These are phyloP conservation scores for Clunio marinus DNA, from an alignment of 2,888 invertebrate genomes.

Conservation along the genomic window DNA sequence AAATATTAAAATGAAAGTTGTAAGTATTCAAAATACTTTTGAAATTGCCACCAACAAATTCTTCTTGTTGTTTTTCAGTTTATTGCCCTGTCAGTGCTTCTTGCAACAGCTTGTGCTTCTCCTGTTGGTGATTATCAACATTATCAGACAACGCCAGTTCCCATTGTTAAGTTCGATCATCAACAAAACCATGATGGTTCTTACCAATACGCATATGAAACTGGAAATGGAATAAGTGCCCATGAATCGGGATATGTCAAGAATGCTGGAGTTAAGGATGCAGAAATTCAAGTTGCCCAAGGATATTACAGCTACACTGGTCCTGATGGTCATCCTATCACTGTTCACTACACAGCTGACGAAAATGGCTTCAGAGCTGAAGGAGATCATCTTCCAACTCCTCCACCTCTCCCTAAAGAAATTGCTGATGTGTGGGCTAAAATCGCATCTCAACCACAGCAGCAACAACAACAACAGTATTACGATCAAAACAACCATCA, in stretches of 20 bases:
- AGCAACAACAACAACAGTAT: slow-evolving; percentile 13
- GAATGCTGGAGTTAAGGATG: slow-evolving; percentile 62
- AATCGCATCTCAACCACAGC: slow-evolving; percentile 44
- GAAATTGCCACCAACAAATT: background rate
- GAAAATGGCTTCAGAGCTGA: slow-evolving; percentile 59
- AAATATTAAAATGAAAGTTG: slow-evolving; percentile 8
- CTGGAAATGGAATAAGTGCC: slow-evolving; percentile 68
- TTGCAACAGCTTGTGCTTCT: slow-evolving; percentile 48
- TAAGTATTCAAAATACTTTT: slow-evolving; percentile 10
- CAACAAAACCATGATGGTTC: slow-evolving; percentile 58
- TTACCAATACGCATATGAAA: slow-evolving; percentile 67
- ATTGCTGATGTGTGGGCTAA: slow-evolving; percentile 46
- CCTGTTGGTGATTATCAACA: slow-evolving; percentile 52
- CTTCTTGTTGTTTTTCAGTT: too few relatives aligned
- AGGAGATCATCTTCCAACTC: slow-evolving; percentile 74
- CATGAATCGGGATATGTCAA: slow-evolving; percentile 68
- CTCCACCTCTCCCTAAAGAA: slow-evolving; percentile 69
- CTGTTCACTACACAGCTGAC: slow-evolving; percentile 65
- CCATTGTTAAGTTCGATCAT: slow-evolving; percentile 56
- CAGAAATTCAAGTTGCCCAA: slow-evolving; percentile 63
- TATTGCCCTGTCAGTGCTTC: slow-evolving; percentile 47
- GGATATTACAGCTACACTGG: slow-evolving; percentile 68
- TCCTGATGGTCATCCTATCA: slow-evolving; percentile 65
- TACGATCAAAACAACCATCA: slow-evolving; percentile 5
- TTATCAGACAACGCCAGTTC: slow-evolving; percentile 51